Base-by-base conservation (phyloP, 2,888 invertebrate species). In the Galerucella nymphaeae region DNA sequence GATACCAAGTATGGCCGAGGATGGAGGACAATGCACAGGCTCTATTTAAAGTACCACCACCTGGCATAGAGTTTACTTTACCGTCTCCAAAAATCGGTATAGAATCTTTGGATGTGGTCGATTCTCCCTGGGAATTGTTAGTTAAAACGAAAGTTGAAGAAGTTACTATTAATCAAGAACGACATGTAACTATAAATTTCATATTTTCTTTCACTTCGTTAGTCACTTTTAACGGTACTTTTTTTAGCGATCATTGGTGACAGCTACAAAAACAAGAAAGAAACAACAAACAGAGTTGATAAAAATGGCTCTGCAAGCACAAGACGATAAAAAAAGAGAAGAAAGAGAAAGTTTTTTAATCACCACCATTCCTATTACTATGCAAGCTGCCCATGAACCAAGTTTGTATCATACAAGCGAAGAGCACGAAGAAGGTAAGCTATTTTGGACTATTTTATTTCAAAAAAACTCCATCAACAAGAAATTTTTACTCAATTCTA, bases 261-360 rank as follows among this genome's bases (percentile, higher is more conserved):
- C 99, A 38, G 99, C 99, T 11, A 99, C 99, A 0, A 98, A 99
- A 86, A 99, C 99, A 0, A 91, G 99, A 20, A 96, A 99, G 85
- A 99, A 99, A 85, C 99, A 99, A 85, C 98, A 99, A 87, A 98
- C 99, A 20, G 99, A 99, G 87, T 92, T 99, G 73, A 97, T 99
- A 71, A 95, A 97, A 82, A 92, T 94, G 86, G 99, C 99, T 1
- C 88, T 99, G 18, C 94, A 97, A 84, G 97, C 97, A 55, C 96
- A 98, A 80, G 98, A 98, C 83, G 98, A 98, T 83, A 96, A 98
- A 83, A 95, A 96, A 84, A 89, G 97, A 9, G 94, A 94, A n/a
- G 98, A 98, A 83, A 88, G 99, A 14, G 98, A 98, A 86, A 96
- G 96, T 81, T 99, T 98, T 85, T 91, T 96, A 57, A 94, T 99